Conservation (phyloP, 2,113 vertebrate genomes). For the Clarias macrocephalus region DNA sequence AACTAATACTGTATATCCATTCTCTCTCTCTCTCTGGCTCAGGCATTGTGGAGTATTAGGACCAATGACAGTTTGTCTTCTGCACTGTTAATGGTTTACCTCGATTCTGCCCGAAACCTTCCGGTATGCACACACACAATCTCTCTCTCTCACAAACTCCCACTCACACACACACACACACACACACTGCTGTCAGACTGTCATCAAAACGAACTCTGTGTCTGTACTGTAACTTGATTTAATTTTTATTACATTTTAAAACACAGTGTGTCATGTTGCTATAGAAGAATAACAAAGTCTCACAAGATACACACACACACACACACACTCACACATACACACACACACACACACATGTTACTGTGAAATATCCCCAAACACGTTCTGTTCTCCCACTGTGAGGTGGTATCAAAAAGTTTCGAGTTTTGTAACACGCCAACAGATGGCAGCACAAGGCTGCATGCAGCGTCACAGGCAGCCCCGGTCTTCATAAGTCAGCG, state of each 20-base stretch:
- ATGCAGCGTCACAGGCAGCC: too few relatives aligned
- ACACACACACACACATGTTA: too few relatives aligned
- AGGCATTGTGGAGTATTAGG: conserved; percentile 86
- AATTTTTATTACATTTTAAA: neutral
- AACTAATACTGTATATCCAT: too few relatives aligned
- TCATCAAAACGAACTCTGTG: neutral
- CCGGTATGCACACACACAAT: conserved; percentile 80
- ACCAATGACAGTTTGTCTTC: conserved; percentile 92
- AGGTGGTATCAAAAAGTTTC: too few relatives aligned
- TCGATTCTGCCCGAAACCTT: conserved; percentile 93
- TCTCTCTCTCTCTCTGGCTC: conserved; percentile 16
- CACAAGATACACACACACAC: too few relatives aligned
- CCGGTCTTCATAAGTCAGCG: too few relatives aligned
- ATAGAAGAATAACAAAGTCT: neutral
- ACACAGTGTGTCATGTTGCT: neutral
- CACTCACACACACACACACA: neutral
- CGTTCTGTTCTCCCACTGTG: too few relatives aligned
- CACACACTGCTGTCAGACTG: neutral
- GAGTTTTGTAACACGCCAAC: too few relatives aligned
- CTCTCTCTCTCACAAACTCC: neutral
- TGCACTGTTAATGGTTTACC: conserved; percentile 87
- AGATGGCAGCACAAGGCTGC: too few relatives aligned
- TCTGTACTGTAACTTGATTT: neutral
- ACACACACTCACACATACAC: too few relatives aligned
- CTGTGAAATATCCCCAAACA: too few relatives aligned